Evolutionary conservation across 2,888 invertebrate species (phyloP).

Genomic region (Abscondita cerata): DNA sequence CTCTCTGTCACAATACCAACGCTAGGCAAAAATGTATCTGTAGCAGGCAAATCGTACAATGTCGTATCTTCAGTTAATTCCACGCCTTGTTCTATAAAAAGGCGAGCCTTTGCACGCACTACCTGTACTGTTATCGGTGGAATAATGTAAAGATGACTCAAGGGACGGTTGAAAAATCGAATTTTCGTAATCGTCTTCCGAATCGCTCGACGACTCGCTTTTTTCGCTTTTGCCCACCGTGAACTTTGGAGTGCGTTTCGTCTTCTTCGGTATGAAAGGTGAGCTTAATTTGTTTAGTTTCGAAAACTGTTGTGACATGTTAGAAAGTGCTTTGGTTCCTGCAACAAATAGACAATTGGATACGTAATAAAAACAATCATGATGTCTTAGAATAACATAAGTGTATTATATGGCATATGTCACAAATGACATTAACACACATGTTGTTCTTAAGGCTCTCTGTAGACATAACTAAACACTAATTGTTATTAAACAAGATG

Average conservation of each 20-base stretch:
- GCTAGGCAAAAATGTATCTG: conserved; percentile 65
- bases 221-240: conserved; percentile 61
- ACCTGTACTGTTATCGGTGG: conserved; percentile 34
- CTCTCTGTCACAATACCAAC: conserved; percentile 70
- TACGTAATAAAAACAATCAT: too few species aligned
- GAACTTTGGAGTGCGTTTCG: conserved; percentile 61
- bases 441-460: too few species aligned
- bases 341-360: too few species aligned
- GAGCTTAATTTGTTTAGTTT: conserved; percentile 78
- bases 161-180: conserved; percentile 58
- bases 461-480: too few species aligned
- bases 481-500: too few species aligned
- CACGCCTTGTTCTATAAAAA: conserved; percentile 49
- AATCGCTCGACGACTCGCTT: conserved; percentile 63
- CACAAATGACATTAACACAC: too few species aligned
- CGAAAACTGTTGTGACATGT: conserved; percentile 87
- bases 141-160: conserved; percentile 42
- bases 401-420: too few species aligned
- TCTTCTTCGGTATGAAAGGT: conserved; percentile 65
- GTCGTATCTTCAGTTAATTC: conserved; percentile 51
- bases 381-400: too few species aligned
- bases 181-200: conserved; percentile 72
- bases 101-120: conserved; percentile 12
- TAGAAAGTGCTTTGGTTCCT: conserved; percentile 86
- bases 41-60: conserved; percentile 23